Base-by-base conservation (phyloP, 2,113 vertebrate genomes). In the Pithys albifrons region DNA sequence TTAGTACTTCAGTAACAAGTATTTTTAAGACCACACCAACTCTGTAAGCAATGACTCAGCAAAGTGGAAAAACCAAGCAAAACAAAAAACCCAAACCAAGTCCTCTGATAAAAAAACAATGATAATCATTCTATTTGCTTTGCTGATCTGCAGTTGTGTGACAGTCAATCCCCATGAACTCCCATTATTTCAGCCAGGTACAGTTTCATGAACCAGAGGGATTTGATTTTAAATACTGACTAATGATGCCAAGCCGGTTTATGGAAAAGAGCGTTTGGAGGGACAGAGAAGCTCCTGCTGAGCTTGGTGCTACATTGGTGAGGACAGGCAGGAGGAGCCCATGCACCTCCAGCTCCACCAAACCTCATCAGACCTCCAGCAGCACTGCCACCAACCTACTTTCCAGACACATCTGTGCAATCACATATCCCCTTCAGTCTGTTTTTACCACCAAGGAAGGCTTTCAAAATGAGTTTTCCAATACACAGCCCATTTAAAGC, bases 21-120 rank as follows among this genome's bases (percentile, higher is more conserved):
- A 88, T 90, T 91, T 91, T 95, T 72, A 89, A 92, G 75, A 92
- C 62, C 95, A 83, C 77, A 81, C 37, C 45, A 72, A 80, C 69
- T 71, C 20, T 55, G 52, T 57, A 65, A 84, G 52, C n/a, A 86
- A 76, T 70, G 79, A 89, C 37, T 90, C 81, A 54, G 87, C 54
- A 82, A 73, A 91, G 23, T 41, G 75, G 12, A 27, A 45, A 91
- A 69, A 91, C 46, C 91, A 43, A 45, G 55, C 51, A 24, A 57
- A 64, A 43, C 25, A n/a, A n/a, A 31, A 77, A 59, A 3, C 59
- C 5, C 29, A 89, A 72, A 2, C 1, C 19, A 51, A 74, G 6
- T 10, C 9, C 22, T 52, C 39, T 79, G 69, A 37, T 65, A 25
- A 49, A 52, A 52, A 85, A 70, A n/a, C 18, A 51, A 31, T 31